These are phyloP conservation scores for Clarias gariepinus DNA, from an alignment of 2,113 vertebrate genomes.

Conservation along the genomic window DNA sequence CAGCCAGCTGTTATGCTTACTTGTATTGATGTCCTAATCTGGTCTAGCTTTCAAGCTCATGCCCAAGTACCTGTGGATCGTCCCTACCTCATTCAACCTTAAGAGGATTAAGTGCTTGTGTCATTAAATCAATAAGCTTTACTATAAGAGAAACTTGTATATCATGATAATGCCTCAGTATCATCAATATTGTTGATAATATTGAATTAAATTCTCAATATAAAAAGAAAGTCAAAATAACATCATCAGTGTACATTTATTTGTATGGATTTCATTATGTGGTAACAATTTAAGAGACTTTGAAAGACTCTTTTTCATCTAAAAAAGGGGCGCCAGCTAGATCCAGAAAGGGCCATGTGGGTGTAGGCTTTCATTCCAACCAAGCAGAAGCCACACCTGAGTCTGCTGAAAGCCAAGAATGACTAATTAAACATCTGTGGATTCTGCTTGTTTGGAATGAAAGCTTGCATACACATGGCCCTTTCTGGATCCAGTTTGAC, in stretches of 20 bases:
- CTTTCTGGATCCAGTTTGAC: no score
- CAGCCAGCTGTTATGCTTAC: neutral
- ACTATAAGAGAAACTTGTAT: neutral
- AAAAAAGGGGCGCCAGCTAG: neutral
- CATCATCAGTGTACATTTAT: neutral
- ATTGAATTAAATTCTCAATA: neutral
- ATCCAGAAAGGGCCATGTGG: no score
- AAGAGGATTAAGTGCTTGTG: constrained; percentile 15
- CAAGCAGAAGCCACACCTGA: no score
- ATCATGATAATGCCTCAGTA: neutral
- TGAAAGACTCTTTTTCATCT: neutral
- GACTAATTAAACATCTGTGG: no score
- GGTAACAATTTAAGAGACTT: neutral
- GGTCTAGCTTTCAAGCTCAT: neutral
- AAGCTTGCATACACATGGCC: no score
- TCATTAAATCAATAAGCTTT: neutral
- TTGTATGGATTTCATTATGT: neutral
- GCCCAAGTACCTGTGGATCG: neutral
- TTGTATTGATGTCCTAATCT: neutral
- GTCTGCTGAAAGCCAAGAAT: no score
- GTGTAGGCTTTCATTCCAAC: no score
- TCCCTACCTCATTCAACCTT: neutral
- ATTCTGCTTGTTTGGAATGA: no score
- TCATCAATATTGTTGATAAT: no score
- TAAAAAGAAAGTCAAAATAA: neutral